Evolutionary conservation across 2,888 invertebrate species (phyloP), one percentile per base, ranked within the genome.

Genomic region (Asteroscopus sphinx): DNA sequence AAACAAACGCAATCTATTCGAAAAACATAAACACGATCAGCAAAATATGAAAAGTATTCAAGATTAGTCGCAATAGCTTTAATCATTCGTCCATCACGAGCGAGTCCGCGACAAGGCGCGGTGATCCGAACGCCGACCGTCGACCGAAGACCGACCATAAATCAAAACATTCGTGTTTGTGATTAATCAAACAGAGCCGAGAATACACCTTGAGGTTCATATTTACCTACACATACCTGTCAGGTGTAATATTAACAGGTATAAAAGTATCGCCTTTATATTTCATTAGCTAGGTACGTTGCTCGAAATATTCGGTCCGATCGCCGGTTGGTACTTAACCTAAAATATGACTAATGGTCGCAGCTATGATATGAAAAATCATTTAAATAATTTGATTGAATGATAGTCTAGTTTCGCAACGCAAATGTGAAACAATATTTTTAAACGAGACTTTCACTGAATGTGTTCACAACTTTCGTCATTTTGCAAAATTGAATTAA

Each of bases 111-210:
- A 62, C 64, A 73, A 56, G 68, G 55, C 52, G 41, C 57, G 47
- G 11, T 45, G 59, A 55, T 65, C 59, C 59, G 37, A 2, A 4
- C 47, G 76, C 63, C 65, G 63, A 55, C 61, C 58, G 59, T 42
- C 63, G 78, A 72, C 64, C 76, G 79, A 73, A 73, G 70, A 61
- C 64, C 78, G 72, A 57, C 77, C 88, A 92, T 93, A 91, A 93
- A 93, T 93, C 93, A 93, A 88, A 91, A 88, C 88, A 87, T 86
- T 86, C 87, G 82, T 80, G 82, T 79, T 81, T 81, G 83, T 90
- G 88, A 93, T 93, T 93, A 92, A 93, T 93, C 92, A 89, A 89
- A 89, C 76, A 76, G 74, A 76, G 68, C 68, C 70, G 67, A 72
- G 70, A 73, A 76, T 68, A 73, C 73, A 79, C 80, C 81, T 72